Evolutionary conservation across 2,797 vertebrate species (phyloP).

Genomic region (Catostomus latipinnis): DNA sequence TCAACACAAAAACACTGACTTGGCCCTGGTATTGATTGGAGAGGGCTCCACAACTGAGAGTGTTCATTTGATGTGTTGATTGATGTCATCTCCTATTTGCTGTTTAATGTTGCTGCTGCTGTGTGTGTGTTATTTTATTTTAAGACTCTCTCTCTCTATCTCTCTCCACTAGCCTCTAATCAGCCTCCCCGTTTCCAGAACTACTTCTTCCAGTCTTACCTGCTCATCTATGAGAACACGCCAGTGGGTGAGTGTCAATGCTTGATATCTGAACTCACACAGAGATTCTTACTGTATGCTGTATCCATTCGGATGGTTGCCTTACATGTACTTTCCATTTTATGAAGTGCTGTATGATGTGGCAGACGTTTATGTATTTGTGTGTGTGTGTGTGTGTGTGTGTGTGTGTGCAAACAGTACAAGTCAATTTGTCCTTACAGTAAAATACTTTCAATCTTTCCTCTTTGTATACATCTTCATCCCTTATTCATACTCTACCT

Average conservation of each 20-base stretch:
- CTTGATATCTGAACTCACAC: background rate
- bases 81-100: constrained; percentile 4
- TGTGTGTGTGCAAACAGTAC: background rate
- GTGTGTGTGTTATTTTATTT: too few relatives aligned
- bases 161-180: constrained; percentile 71
- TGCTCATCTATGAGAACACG: constrained; percentile 82
- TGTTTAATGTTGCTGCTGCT: background rate
- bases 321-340: background rate
- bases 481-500: constrained; percentile 28
- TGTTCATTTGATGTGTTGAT: constrained; percentile 43
- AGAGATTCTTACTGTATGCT: too few relatives aligned
- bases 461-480: constrained; percentile 6
- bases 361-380: background rate
- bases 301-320: background rate
- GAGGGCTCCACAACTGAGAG: background rate
- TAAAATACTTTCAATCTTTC: constrained; percentile 14
- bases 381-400: background rate
- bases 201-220: constrained; percentile 81
- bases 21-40: constrained; percentile 33
- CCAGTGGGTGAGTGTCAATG: constrained; percentile 77
- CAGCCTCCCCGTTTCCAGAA: constrained; percentile 80
- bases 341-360: background rate
- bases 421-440: background rate
- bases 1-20: constrained; percentile 14
- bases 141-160: background rate